Percentiles rank a stretch among this genome's conserved stretches.
Conservation (phyloP, 2,113 vertebrate species). For the Ictalurus punctatus region DNA sequence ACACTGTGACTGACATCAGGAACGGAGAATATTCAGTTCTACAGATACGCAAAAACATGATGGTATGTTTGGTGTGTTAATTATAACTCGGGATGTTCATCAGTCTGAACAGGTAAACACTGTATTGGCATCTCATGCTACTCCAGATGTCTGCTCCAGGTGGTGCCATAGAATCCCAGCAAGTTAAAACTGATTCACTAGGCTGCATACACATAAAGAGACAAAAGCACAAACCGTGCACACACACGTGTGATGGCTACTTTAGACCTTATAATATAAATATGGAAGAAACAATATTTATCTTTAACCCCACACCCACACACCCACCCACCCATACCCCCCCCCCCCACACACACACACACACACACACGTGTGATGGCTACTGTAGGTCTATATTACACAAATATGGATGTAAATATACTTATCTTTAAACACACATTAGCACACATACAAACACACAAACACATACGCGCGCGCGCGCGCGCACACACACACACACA, state of each 20-base stretch:
- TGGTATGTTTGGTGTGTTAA: background rate
- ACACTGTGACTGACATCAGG: no score
- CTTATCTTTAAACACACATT: conserved; percentile 15
- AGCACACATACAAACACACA: conserved; percentile 1
- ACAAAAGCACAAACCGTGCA: conserved; percentile 1
- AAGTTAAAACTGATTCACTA: background rate
- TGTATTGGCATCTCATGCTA: conserved; percentile 27
- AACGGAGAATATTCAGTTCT: background rate
- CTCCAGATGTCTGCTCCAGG: conserved; percentile 46
- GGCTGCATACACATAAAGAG: background rate
- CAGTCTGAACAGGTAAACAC: background rate
- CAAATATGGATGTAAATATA: background rate
- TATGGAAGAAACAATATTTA: no score
- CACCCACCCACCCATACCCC: conserved; percentile 18
- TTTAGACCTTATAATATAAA: no score
- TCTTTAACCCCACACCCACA: background rate
- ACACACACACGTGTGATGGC: background rate
- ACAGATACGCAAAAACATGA: background rate
- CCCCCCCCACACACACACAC: background rate
- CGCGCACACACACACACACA: background rate
- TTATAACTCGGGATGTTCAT: background rate
- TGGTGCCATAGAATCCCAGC: conserved; percentile 44
- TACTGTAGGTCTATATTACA: no score
- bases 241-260: background rate
- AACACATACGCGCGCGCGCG: background rate